Evolutionary conservation across 2,797 vertebrate genomes (phyloP), one percentile per base, ranked within the genome.

Genomic region (Paguma larvata): DNA sequence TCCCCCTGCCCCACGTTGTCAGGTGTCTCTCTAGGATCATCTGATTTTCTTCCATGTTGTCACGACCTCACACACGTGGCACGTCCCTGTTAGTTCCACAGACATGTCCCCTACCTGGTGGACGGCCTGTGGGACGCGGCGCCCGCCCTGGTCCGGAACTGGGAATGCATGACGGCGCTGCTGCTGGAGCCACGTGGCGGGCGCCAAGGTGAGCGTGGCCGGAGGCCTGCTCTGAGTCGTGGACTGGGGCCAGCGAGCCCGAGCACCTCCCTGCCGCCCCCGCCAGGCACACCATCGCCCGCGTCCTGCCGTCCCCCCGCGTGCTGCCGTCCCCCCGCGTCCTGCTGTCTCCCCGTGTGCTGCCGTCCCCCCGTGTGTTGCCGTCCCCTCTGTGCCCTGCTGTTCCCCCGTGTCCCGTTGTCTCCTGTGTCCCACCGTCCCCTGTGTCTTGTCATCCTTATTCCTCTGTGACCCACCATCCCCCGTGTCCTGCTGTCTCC

Each of bases 121-220:
- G 99, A 99, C 98, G 99, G 99, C 97, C 98, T 99, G 97, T 99
- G 99, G 99, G 99, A 99, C 98, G 99, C 99, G 97, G 99, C 98
- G 18, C 99, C 98, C 62, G 97, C 96, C 89, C 98, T 99, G 92
- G 98, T 99, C 93, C 99, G 99, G 98, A 99, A 99, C 98, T 99
- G 99, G 99, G 97, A 99, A 51, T 98, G 99, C 14, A 98, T 99
- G 98, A 99, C 99, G 1, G 98, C 98, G 48, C 97, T 99, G 67
- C 99, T 99, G 13, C 98, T 99, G 97, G 46, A 53, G 75, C 75
- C 98, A 99, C 97, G 98, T 98, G 53, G 79, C 53, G 32, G 75
- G 46, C 5, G 23, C 79, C 75, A 21, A 78, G 75, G 75, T 78
- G 75, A 78, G 75, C 19, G 46, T 23, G 75, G 32, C 75, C 48